A percentile compares a stretch with the other conserved stretches of the same genome.
These are phyloP conservation scores for Palythoa caribaeorum DNA, from an alignment of 92 coral and sea anemone genomes.

Conservation along the genomic window DNA sequence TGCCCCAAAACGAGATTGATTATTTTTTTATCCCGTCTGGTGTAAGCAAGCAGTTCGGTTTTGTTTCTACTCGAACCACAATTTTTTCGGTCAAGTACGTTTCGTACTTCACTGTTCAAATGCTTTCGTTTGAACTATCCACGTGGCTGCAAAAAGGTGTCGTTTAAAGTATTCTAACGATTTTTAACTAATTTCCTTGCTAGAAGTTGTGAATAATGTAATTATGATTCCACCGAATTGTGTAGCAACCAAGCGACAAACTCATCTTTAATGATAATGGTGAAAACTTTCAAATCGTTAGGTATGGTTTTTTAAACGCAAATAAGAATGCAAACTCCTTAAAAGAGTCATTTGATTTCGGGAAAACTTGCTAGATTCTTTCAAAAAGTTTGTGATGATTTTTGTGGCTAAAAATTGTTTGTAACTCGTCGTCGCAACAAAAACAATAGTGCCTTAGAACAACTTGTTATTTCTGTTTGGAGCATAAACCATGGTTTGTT, in stretches of 20 bases:
- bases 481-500: constrained; percentile 18
- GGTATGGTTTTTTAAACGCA: constrained; percentile 15
- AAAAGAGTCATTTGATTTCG: background rate
- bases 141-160: background rate
- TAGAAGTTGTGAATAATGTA: background rate
- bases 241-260: constrained; percentile 4
- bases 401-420: background rate
- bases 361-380: background rate
- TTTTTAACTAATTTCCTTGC: background rate
- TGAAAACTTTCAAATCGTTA: constrained; percentile 35
- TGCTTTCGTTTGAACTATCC: background rate
- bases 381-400: background rate
- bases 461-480: background rate
- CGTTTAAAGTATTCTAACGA: background rate
- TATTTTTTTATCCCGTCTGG: background rate
- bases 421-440: background rate
- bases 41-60: background rate
- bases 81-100: background rate
- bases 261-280: constrained; percentile 9
- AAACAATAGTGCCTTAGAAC: background rate
- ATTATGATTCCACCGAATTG: constrained; percentile 5
- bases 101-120: background rate
- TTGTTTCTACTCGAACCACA: background rate
- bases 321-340: background rate
- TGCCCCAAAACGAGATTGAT: background rate